phyloP scores from a whole-genome alignment of 2,888 invertebrate species.

The Stenichneumon culpator region DNA sequence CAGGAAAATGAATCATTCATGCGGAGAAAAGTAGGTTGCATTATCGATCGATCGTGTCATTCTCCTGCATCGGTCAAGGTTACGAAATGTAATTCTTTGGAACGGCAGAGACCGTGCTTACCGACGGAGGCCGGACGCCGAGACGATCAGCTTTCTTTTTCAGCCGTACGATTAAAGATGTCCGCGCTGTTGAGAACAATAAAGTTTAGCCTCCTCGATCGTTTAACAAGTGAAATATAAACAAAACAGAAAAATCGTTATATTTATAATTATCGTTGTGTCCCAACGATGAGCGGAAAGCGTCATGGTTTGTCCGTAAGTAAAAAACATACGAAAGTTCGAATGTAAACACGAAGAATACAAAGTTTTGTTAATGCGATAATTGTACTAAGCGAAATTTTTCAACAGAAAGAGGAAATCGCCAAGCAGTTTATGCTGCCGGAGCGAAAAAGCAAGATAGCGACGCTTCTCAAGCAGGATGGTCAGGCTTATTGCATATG shows the following conservation, averaged over 20 bases:
- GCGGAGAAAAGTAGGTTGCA: too few relatives aligned
- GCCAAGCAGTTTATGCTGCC: constrained; percentile 95
- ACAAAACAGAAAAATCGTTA: not conserved
- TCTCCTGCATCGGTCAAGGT: too few relatives aligned
- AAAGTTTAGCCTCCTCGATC: not conserved
- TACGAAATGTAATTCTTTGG: too few relatives aligned
- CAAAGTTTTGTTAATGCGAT: not conserved
- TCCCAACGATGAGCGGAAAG: constrained; percentile 73
- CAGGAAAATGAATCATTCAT: constrained; percentile 1
- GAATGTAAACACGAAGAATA: not conserved
- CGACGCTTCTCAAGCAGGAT: constrained; percentile 94
- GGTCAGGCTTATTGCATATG: constrained; percentile 98
- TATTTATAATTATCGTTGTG: not conserved
- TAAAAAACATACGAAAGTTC: constrained; percentile 28
- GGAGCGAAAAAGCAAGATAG: constrained; percentile 96
- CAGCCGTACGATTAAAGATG: not conserved
- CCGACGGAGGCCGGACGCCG: too few relatives aligned
- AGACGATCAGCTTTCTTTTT: not conserved
- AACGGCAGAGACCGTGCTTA: too few relatives aligned
- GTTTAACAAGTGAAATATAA: not conserved
- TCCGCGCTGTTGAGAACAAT: too few relatives aligned
- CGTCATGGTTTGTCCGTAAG: constrained; percentile 78
- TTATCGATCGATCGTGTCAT: too few relatives aligned
- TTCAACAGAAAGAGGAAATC: constrained; percentile 93
- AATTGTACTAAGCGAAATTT: not conserved